Conservation (phyloP, 2,888 invertebrate genomes). For the Gandaritis pyraliata region DNA sequence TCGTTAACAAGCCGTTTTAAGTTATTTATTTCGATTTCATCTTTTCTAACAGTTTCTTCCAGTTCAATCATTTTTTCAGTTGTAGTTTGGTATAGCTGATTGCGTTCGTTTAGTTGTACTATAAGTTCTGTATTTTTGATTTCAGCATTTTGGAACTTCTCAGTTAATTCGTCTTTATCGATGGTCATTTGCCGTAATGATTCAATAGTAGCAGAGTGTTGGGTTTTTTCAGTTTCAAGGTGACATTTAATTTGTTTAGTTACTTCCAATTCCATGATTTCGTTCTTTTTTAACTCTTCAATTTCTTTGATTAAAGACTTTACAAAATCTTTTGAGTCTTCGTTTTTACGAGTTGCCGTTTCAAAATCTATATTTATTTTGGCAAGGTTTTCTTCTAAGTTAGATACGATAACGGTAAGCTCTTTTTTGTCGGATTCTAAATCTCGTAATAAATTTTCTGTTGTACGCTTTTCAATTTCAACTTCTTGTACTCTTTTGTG, state of each 20-base stretch:
- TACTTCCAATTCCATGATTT: slow-evolving; percentile 10
- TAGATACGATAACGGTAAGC: slow-evolving; percentile 10
- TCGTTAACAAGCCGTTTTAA: slow-evolving; percentile 28
- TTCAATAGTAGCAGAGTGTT: slow-evolving; percentile 21
- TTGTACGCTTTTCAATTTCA: slow-evolving; percentile 20
- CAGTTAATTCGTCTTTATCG: slow-evolving; percentile 31
- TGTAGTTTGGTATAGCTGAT: slow-evolving; percentile 18
- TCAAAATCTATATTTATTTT: slow-evolving; percentile 14
- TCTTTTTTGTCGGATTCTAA: slow-evolving; percentile 20
- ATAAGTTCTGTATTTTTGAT: slow-evolving; percentile 35
- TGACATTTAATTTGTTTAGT: slow-evolving; percentile 18
- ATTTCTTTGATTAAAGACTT: slow-evolving; percentile 16
- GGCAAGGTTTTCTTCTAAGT: slow-evolving; percentile 18
- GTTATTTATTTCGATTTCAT: slow-evolving; percentile 15
- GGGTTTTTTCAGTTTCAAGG: slow-evolving; percentile 28
- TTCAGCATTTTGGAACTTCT: slow-evolving; percentile 43
- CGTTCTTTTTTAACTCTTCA: slow-evolving; percentile 16
- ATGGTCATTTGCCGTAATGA: slow-evolving; percentile 21
- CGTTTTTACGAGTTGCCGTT: slow-evolving; percentile 17
- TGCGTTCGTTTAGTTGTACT: slow-evolving; percentile 32
- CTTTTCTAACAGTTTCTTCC: slow-evolving; percentile 27
- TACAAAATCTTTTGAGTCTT: slow-evolving; percentile 11
- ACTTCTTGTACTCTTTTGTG: slow-evolving; percentile 16
- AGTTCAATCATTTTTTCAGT: slow-evolving; percentile 28
- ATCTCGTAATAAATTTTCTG: slow-evolving; percentile 2